A percentile compares a stretch with the other conserved stretches of the same genome.
phyloP scores from a whole-genome alignment of 1,140 invertebrate species.

The Bombus breviceps region DNA sequence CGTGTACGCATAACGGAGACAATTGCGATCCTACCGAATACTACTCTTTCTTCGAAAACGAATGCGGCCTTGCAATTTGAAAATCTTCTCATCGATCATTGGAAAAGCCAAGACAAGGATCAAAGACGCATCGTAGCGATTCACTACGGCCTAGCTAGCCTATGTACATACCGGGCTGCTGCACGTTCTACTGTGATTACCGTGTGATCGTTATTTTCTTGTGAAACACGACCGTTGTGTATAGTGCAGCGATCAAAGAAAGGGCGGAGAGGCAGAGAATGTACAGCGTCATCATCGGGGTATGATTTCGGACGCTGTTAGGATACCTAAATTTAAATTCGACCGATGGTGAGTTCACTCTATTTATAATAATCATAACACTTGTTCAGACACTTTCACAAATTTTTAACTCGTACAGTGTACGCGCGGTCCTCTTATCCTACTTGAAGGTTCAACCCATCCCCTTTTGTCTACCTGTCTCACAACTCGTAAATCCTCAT shows the following conservation, averaged over 20 bases:
- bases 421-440: neutral
- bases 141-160: neutral
- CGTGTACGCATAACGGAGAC: neutral
- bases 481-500: neutral
- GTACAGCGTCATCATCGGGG: constrained; percentile 47
- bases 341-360: constrained; percentile 52
- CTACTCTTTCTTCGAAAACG: neutral
- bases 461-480: neutral
- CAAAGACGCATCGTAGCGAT: constrained; percentile 14
- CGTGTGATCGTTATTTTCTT: neutral
- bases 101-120: constrained; percentile 32
- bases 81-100: constrained; percentile 24
- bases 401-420: neutral
- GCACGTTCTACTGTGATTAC: too few species aligned
- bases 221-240: neutral
- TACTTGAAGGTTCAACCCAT: neutral
- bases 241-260: too few species aligned
- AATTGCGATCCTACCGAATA: neutral
- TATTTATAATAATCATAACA: neutral
- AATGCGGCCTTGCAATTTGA: constrained; percentile 32
- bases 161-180: neutral
- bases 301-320: constrained; percentile 57
- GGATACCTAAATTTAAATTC: constrained; percentile 36
- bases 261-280: constrained; percentile 44
- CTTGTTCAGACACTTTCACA: neutral